Conservation (phyloP, 2,113 vertebrate species). For the Catharus bicknelli region DNA sequence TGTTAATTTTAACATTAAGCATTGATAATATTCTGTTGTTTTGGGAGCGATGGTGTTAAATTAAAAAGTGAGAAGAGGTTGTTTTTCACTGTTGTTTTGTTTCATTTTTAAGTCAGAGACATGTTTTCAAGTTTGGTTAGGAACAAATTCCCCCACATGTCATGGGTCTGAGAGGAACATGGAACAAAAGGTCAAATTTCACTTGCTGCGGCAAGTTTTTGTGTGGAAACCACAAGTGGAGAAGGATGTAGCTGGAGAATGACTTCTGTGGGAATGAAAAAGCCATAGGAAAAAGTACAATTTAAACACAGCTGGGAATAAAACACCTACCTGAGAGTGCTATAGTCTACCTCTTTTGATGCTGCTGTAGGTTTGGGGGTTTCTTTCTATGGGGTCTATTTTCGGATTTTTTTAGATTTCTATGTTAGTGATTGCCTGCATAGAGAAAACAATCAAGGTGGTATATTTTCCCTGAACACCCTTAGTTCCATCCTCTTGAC, state of each 20-base stretch:
- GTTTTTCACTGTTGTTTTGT: background rate
- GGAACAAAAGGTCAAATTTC: slow-evolving; percentile 2
- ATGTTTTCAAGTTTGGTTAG: background rate
- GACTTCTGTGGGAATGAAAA: background rate
- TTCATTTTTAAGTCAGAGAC: background rate
- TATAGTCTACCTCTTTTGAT: background rate
- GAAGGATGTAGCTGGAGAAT: background rate
- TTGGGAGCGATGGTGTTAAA: fast-evolving
- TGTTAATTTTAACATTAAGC: background rate
- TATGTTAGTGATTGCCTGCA: background rate
- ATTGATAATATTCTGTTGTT: background rate
- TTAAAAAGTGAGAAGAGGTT: background rate
- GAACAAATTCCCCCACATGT: background rate
- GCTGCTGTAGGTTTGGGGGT: fast-evolving
- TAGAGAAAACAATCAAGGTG: background rate
- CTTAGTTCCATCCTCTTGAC: background rate
- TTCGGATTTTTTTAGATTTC: fast-evolving
- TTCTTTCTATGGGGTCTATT: background rate
- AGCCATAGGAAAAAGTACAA: background rate
- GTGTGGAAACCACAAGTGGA: background rate
- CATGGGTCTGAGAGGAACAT: background rate
- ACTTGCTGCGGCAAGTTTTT: background rate
- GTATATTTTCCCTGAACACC: background rate
- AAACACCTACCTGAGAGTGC: background rate
- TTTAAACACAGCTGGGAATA: background rate